These are phyloP conservation scores for Trichomycterus rosablanca DNA, from an alignment of 2,113 vertebrate species.

Conservation along the genomic window DNA sequence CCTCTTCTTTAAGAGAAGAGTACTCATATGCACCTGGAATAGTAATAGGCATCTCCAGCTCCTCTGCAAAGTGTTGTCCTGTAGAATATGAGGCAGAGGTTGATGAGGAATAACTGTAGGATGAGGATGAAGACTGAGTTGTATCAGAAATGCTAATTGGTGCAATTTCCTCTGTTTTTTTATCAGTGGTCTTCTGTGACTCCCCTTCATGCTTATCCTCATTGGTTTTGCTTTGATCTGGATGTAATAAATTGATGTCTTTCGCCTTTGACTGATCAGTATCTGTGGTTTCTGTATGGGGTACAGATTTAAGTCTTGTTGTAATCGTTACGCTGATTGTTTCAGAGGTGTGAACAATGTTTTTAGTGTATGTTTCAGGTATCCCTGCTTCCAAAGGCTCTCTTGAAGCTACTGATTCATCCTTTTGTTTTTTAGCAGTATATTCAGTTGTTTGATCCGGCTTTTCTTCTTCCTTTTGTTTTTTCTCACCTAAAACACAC, in stretches of 20 bases:
- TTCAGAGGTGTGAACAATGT: constrained; percentile 29
- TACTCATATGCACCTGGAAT: constrained; percentile 56
- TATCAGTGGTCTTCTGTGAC: constrained; percentile 34
- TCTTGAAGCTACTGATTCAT: constrained; percentile 4
- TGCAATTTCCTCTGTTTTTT: constrained; percentile 41
- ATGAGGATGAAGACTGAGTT: constrained; percentile 57
- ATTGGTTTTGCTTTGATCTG: constrained; percentile 39
- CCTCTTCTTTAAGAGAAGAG: constrained; percentile 65
- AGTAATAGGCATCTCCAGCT: constrained; percentile 32
- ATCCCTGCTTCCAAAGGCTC: background rate
- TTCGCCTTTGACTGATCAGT: constrained; percentile 36
- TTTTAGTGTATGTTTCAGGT: constrained; percentile 4
- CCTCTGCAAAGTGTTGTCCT: constrained; percentile 52
- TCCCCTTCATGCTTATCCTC: constrained; percentile 50
- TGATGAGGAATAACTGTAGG: constrained; percentile 58
- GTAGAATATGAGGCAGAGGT: constrained; percentile 50
- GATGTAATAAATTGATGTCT: constrained; percentile 34
- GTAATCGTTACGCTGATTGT: background rate
- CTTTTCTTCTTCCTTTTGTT: constrained; percentile 34
- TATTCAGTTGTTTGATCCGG: constrained; percentile 3
- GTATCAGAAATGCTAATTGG: constrained; percentile 56
- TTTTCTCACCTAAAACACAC: constrained; percentile 47
- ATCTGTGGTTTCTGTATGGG: constrained; percentile 29
- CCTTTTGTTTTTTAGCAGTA: constrained; percentile 21
- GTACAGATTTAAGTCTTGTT: constrained; percentile 9